Conservation (phyloP, 2,888 invertebrate genomes). For the Chrysodeixis includens region DNA sequence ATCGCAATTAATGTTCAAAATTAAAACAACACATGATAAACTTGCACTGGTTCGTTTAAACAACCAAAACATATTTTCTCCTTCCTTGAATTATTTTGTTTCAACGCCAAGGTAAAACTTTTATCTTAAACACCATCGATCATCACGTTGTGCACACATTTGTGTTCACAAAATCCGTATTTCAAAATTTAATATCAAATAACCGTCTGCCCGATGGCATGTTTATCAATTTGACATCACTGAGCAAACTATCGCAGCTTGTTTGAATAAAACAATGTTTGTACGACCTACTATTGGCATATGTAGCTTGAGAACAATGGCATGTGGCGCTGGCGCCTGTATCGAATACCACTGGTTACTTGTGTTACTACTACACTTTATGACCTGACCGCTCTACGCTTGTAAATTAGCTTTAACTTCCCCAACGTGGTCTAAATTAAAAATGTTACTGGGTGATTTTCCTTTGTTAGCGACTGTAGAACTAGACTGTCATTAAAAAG, state of each 20-base stretch:
- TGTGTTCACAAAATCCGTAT: constrained; percentile 35
- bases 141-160: constrained; percentile 16
- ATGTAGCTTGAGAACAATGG: constrained; percentile 68
- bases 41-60: background rate
- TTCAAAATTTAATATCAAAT: constrained; percentile 49
- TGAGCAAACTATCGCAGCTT: constrained; percentile 63
- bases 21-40: background rate
- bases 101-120: background rate
- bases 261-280: constrained; percentile 71
- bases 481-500: background rate
- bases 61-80: background rate
- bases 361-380: constrained; percentile 56
- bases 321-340: constrained; percentile 59
- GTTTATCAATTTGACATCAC: constrained; percentile 63
- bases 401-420: constrained; percentile 50
- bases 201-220: constrained; percentile 37
- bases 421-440: constrained; percentile 45
- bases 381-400: constrained; percentile 35
- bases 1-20: background rate
- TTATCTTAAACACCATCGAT: constrained; percentile 24
- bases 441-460: constrained; percentile 47
- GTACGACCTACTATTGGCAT: constrained; percentile 71
- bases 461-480: constrained; percentile 14
- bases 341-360: constrained; percentile 57
- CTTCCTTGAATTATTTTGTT: background rate